Evolutionary conservation across 2,797 vertebrate species (phyloP).

Genomic region (Pseudochaenichthys georgianus): DNA sequence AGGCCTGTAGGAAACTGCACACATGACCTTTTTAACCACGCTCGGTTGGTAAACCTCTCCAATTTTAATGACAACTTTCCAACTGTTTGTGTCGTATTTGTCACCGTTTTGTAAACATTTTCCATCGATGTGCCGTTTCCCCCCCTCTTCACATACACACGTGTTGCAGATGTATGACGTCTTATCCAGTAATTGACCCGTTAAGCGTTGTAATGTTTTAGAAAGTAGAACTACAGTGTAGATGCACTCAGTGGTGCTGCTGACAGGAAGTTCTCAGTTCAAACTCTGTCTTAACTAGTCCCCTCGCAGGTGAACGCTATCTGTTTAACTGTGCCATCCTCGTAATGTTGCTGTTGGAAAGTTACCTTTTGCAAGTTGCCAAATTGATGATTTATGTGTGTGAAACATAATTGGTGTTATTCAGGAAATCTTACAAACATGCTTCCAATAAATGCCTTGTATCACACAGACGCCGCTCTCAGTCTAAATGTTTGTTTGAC

Average conservation of each 20-base stretch:
- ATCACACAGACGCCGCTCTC: constrained; percentile 25
- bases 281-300: constrained; percentile 32
- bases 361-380: constrained; percentile 29
- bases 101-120: constrained; percentile 43
- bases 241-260: constrained; percentile 26
- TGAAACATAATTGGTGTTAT: constrained; percentile 46
- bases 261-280: constrained; percentile 33
- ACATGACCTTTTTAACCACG: constrained; percentile 43
- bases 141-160: constrained; percentile 14
- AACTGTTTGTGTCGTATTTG: constrained; percentile 24
- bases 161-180: constrained; percentile 31
- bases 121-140: constrained; percentile 20
- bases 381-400: constrained; percentile 52
- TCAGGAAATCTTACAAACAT: constrained; percentile 37
- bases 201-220: constrained; percentile 44
- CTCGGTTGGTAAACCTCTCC: constrained; percentile 26
- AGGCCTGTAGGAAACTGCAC: constrained; percentile 30
- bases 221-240: constrained; percentile 44
- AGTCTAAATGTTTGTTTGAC: background rate
- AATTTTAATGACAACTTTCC: constrained; percentile 22
- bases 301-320: constrained; percentile 39
- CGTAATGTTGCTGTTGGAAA: constrained; percentile 49
- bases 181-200: constrained; percentile 30
- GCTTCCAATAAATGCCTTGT: constrained; percentile 64
- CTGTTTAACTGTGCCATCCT: constrained; percentile 67